Base-by-base conservation (phyloP, 2,797 vertebrate species). In the Chaetodon trifasciatus region DNA sequence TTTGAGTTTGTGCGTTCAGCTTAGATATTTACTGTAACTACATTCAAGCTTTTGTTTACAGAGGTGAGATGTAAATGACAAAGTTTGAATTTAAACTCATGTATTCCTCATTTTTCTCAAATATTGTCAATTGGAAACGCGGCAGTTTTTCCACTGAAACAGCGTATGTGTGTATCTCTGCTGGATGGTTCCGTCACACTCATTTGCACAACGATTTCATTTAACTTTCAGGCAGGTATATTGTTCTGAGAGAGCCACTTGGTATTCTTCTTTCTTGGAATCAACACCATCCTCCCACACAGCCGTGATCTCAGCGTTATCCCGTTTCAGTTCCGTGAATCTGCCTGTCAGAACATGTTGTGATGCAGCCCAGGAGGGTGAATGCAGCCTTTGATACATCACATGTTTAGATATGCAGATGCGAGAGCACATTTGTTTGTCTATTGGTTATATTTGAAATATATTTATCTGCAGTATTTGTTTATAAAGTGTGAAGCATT, bases 261-360 rank as follows among this genome's bases (percentile, higher is more conserved):
- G n/a, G 2, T 46, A 6, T 42, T 47, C 53, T 56, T 56, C 5
- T 39, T 68, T 81, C 70, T 61, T 56, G 50, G 65, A 70, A 56
- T 56, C 24, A 61, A 17, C 37, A 32, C 58, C 8, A 23, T 69
- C 56, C 56, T 70, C n/a, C 57, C 67, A 49, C 62, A 50, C 49
- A 63, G 53, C 42, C 28, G 55, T 55, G 35, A 44, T 56, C 63
- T 44, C 17, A 42, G 53, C 24, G 40, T 35, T 49, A 70, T 57
- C 66, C 74, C 24, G 47, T 37, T 72, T 62, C 15, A 72, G 42
- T 56, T 49, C 60, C 28, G 56, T 69, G 49, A 84, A 57, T 68
- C 12, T 6, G 68, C 87, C 69, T 90, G 89, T 83, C 73, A 62
- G 32, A 57, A 77, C 76, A 79, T 19, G 85, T 67, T 55, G 53